Conservation (phyloP, 2,797 vertebrate species). For the Halcyon chelicuti region DNA sequence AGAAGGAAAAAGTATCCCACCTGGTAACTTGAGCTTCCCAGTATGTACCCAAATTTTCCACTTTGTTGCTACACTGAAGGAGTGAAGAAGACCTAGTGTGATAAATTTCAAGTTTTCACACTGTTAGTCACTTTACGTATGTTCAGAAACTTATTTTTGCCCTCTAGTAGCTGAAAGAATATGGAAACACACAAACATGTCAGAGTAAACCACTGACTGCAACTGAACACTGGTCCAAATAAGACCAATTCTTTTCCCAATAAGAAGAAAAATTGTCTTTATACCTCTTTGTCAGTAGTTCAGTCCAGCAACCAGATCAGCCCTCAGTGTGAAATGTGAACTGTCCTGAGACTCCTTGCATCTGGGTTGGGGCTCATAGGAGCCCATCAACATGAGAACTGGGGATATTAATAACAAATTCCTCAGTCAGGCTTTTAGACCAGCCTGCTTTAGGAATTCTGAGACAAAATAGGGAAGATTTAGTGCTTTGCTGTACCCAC, state of each 20-base stretch:
- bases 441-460: background rate
- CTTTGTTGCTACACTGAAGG: background rate
- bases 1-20: background rate
- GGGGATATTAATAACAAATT: background rate
- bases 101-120: background rate
- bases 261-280: background rate
- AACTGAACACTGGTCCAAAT: background rate
- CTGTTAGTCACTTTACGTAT: background rate
- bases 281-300: background rate
- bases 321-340: background rate
- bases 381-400: background rate
- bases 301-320: background rate
- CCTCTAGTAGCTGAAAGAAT: background rate
- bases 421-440: background rate
- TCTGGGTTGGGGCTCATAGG: background rate
- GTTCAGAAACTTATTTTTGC: background rate
- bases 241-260: background rate
- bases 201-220: background rate
- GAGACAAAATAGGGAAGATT: background rate
- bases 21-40: background rate
- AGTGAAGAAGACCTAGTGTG: background rate
- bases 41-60: background rate
- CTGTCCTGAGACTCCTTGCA: background rate
- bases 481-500: background rate
- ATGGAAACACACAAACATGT: background rate